Evolutionary conservation across 2,797 vertebrate species (phyloP), one percentile per base, ranked within the genome.

Genomic region (Chrysocyon brachyurus): DNA sequence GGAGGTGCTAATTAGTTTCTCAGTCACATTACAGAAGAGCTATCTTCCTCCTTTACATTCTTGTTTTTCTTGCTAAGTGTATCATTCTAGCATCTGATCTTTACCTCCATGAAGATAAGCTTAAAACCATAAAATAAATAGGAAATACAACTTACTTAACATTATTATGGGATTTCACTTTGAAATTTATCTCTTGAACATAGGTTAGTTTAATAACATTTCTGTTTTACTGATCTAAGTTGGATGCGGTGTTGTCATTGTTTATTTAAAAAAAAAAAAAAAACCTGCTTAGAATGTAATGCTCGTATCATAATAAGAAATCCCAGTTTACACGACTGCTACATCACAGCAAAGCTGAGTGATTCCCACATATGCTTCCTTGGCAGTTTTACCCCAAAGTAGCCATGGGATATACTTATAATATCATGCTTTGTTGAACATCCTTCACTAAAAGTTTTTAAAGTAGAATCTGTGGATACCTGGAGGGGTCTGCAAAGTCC

Each of bases 1-100:
- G 46, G 52, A 96, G 70, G 83, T 92, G 93, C 87, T 97, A 90
- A 95, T 96, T 86, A 87, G 94, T 77, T 79, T 92, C 96, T 63
- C 78, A 46, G 97, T 49, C 72, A 66, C 87, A 70, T 49, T 87
- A 89, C 66, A 75, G 84, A 66, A 87, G 79, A 77, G 52, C 81
- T 36, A 1, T 57, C 86, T 89, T 87, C 73, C 54, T 75, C 28
- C 52, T 89, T 82, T 31, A 28, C 40, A 52, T 87, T 93, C 81
- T 66, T 78, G 63, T 68, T 94, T 92, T 90, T 66, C 84, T 89
- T 91, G 54, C 85, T n/a, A 83, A 92, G 28, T 86, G 14, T 95
- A 2, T 96, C 77, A 81, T 87, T 90, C 87, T 84, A 91, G 56
- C 77, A 75, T 96, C 85, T 87, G 66, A 59, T 92, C 75, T 92